Base-by-base conservation (phyloP, 2,797 vertebrate species). In the Acropternis orthonyx region DNA sequence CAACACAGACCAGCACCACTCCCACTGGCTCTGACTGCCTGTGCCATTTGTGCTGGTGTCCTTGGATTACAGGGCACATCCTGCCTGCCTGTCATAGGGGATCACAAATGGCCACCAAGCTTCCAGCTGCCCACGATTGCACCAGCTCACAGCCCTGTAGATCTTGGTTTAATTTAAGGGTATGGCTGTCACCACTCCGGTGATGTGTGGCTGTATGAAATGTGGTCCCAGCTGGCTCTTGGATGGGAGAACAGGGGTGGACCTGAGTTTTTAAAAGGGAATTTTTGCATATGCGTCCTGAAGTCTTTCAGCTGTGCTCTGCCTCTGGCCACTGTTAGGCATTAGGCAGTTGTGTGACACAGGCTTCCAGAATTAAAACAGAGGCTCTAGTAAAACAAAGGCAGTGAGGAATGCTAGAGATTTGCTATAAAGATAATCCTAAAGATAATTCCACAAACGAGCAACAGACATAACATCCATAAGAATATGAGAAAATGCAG, bases 41-140 rank as follows among this genome's bases (percentile, higher is more conserved):
- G 1, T 32, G 68, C 10, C 4, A 7, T 59, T 61, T 66, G 44
- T 54, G 39, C 15, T 89, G 34, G 15, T 28, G 23, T 24, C 44
- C 23, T 52, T 52, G 28, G 28, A 72, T 34, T 34, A 20, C 82
- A 62, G 48, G 26, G 22, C 39, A 72, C 32, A 39, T 84, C 41
- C 52, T 65, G 36, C 26, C 51, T 79, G 34, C 20, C 21, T 41
- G 9, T 0, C 2, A 12, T 26, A 34, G 7, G 22, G 28, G 24
- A 91, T 41, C 0, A 3, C 26, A 63, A 69, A 56, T 2, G 48
- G 51, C 43, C 39, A 30, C 43, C 1, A 6, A 65, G 49, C 58
- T 61, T 46, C 32, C 71, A 52, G 41, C 4, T 22, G 14, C 27
- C 54, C 49, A 28, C 0, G 0, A 32, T 8, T 0, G 0, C 39